Evolutionary conservation across 2,113 vertebrate genomes (phyloP), one percentile per base, ranked within the genome.

Genomic region (Oreochromis tanganicae): DNA sequence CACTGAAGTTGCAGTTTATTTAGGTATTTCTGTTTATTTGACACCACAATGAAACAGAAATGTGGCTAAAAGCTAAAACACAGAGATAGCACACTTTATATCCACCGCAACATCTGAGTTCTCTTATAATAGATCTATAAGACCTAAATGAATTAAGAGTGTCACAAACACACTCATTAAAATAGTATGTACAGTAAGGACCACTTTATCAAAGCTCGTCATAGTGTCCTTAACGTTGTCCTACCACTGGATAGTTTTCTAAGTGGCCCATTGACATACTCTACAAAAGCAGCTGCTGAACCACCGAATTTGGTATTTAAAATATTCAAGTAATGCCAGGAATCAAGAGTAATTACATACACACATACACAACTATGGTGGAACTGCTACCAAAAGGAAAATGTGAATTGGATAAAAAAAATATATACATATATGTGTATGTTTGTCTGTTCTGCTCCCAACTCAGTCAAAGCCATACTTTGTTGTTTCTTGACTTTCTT

Each of bases 91-190:
- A 83, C 36, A 55, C 66, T 86, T 85, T 85, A 88, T 83, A 89
- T 75, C 79, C 36, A 73, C 56, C 41, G 57, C 24, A 6, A 80
- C 82, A 92, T 94, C 89, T 66, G 85, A 38, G 59, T 82, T 83
- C 75, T 85, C 57, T 81, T 80, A 38, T 88, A 79, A 92, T 90
- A 97, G 96, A 93, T 97, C 96, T 97, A 96, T 97, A 96, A 97
- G 97, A 97, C 96, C 96, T 95, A 96, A 94, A 92, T 93, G 85
- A 94, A 83, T 93, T 78, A 73, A 89, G 94, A 96, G 96, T 96
- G 96, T 95, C 89, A 95, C 81, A 94, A 93, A 95, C 85, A 94
- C 95, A 95, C 96, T 94, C 94, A 92, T 95, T 94, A 95, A 94
- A 93, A 94, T 94, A 94, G 82, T 96, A 96, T 96, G 81, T 96